These are phyloP conservation scores for Lutjanus erythropterus DNA, from an alignment of 2,113 vertebrate genomes.

Conservation along the genomic window DNA sequence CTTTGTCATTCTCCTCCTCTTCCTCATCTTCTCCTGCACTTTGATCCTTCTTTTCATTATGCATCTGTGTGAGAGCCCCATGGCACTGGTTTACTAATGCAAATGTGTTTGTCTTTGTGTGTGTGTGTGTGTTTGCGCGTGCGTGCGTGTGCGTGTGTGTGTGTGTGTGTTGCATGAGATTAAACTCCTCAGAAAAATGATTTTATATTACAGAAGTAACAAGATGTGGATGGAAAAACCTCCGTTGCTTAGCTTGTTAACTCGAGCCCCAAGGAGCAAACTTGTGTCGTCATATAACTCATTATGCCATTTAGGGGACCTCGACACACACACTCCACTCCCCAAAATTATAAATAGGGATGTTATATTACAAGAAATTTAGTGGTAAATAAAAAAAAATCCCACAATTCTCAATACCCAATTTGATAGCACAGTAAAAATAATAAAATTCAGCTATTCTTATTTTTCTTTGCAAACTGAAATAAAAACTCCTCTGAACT, in stretches of 20 bases:
- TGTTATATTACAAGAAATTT: no score
- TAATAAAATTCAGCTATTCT: no score
- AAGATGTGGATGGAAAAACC: background rate
- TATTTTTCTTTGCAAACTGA: no score
- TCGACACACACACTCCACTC: background rate
- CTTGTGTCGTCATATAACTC: background rate
- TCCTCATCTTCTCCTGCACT: conserved; percentile 40
- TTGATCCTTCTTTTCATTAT: conserved; percentile 33
- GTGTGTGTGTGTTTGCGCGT: conserved; percentile 11
- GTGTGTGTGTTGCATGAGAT: conserved; percentile 3
- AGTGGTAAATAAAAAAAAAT: no score
- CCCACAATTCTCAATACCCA: no score
- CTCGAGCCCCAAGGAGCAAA: background rate
- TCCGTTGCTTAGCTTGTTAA: background rate
- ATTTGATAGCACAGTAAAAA: no score
- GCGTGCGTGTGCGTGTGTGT: background rate
- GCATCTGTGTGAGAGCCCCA: conserved; percentile 51
- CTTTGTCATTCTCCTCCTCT: conserved; percentile 53
- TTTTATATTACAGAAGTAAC: background rate
- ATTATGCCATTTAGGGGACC: background rate
- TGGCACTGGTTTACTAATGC: conserved; percentile 1
- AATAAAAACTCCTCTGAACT: no score
- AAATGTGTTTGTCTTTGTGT: conserved; percentile 23
- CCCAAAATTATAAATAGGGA: no score
- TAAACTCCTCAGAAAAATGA: background rate